phyloP scores from a whole-genome alignment of 2,888 invertebrate species.

The Tanytarsus gracilentus region DNA sequence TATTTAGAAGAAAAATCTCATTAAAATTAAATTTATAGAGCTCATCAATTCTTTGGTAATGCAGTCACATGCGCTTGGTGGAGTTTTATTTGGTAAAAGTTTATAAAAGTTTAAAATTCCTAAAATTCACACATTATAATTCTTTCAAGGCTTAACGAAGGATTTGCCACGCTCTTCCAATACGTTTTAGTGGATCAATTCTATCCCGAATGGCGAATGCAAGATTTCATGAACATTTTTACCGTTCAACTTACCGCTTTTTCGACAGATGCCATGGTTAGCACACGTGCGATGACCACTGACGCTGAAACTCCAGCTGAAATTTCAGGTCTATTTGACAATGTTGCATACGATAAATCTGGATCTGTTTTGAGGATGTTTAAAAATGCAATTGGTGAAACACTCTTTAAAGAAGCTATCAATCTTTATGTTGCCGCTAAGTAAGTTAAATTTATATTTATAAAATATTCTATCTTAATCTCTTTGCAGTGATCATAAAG shows the following conservation, averaged over 20 bases:
- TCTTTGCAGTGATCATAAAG: constrained; percentile 1
- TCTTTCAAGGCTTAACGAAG: constrained; percentile 16
- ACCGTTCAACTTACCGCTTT: constrained; percentile 2
- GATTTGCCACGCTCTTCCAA: constrained; percentile 20
- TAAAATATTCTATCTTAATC: no score
- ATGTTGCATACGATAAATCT: constrained; percentile 17
- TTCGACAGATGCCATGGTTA: neutral
- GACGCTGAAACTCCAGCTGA: neutral
- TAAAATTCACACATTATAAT: no score
- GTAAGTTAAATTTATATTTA: neutral
- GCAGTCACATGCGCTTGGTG: constrained; percentile 17
- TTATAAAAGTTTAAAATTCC: no score
- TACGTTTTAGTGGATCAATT: neutral
- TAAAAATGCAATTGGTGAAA: neutral
- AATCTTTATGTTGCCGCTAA: neutral
- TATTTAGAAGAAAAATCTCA: neutral
- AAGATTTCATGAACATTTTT: neutral
- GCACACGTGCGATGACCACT: constrained; percentile 6
- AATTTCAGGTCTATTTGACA: neutral
- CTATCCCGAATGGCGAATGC: neutral
- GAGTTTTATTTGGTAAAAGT: constrained; percentile 18
- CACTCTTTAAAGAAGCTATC: neutral
- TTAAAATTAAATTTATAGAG: neutral
- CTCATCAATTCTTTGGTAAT: constrained; percentile 25
- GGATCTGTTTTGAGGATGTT: neutral